Conservation (phyloP, 2,113 vertebrate species). For the Cyrtonyx montezumae region DNA sequence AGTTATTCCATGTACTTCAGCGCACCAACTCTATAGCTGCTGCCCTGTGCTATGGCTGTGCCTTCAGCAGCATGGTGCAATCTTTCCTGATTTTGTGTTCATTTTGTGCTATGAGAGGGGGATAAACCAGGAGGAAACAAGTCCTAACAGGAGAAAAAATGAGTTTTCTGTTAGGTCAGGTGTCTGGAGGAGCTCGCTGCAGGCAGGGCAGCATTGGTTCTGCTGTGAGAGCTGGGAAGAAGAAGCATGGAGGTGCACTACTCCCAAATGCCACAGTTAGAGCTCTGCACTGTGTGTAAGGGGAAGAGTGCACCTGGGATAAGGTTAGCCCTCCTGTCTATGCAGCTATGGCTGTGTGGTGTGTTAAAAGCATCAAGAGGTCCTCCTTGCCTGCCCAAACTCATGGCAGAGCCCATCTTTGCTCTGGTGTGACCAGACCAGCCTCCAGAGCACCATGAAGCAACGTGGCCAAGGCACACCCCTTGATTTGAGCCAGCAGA, state of each 20-base stretch:
- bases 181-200: background rate
- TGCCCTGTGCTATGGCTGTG: background rate
- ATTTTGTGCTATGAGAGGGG: background rate
- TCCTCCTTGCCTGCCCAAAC: background rate
- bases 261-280: background rate
- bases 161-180: background rate
- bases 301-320: background rate
- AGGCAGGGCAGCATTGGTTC: background rate
- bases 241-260: background rate
- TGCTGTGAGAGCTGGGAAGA: background rate
- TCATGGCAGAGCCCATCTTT: background rate
- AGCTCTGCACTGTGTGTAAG: background rate
- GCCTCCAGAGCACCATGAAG: background rate
- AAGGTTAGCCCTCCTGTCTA: background rate
- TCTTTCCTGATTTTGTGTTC: background rate
- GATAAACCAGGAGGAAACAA: background rate
- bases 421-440: accelerated
- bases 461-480: background rate
- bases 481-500: background rate
- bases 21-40: background rate
- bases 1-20: background rate
- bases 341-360: background rate
- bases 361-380: background rate
- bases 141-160: background rate
- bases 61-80: background rate